Evolutionary conservation across 2,888 invertebrate genomes (phyloP), one percentile per base, ranked within the genome.

Genomic region (Oligia latruncula): DNA sequence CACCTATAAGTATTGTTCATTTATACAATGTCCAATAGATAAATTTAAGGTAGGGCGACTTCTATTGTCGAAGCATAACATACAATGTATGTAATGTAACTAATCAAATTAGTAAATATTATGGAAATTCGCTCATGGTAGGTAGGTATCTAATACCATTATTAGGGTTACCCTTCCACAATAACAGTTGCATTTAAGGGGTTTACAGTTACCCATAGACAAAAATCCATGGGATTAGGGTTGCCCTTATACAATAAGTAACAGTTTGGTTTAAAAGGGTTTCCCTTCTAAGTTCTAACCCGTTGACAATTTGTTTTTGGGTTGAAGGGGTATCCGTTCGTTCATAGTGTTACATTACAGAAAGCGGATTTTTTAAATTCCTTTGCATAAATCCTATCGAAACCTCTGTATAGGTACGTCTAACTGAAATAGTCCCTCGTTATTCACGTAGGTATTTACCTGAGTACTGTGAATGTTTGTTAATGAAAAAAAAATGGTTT

Each of bases 11-110:
- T 29, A 74, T 52, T 65, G 23, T 62, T 72, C 71, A 43, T 55
- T 74, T n/a, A 65, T 64, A 77, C 65, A 64, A 73, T 71, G 43
- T 72, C 49, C 35, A 62, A 55, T 77, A n/a, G 20, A 4, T 17
- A 62, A 52, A 65, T 52, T 71, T 43, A 75, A 17, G 65, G 29
- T 70, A 46, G n/a, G 35, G 23, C 9, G 35, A 35, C 3, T 75
- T 55, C 8, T 46, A 55, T 35, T 49, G 29, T 46, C 4, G 23
- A 35, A 65, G 35, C 15, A 6, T 29, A 29, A 29, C 29, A 29
- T 29, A 29, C 29, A 29, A 29, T 29, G 4, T 64, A 20, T 29
- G 46, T n/a, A n/a, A 71, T 55, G 6, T 29, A 64, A 64, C 17
- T 20, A 20, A 35, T 64, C 15, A 15, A 62, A 15, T 29, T 6